phyloP scores from a whole-genome alignment of 1,140 invertebrate species.

The Metopolophium dirhodum region DNA sequence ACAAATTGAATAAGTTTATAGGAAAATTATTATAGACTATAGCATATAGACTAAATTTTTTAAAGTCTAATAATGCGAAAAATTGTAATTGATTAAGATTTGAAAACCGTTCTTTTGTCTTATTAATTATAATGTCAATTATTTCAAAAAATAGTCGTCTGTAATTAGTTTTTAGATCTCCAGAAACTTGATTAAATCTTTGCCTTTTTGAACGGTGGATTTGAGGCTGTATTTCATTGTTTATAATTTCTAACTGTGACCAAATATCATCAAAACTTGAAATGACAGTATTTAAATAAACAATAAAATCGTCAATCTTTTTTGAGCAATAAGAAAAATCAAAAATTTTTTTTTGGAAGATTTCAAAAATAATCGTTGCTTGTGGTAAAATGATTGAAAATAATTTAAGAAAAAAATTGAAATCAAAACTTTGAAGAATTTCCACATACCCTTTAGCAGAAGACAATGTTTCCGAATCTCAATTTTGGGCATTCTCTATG shows the following conservation, averaged over 20 bases:
- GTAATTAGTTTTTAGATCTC: conserved; percentile 20
- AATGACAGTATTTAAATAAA: conserved; percentile 34
- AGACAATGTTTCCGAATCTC: conserved; percentile 49
- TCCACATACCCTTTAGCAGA: conserved; percentile 41
- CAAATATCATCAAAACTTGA: conserved; percentile 53
- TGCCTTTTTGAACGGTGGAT: conserved; percentile 37
- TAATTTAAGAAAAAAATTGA: conserved; percentile 56
- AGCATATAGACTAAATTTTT: no score
- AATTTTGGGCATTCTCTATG: conserved; percentile 45
- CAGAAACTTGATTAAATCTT: conserved; percentile 35
- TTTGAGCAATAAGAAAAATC: conserved; percentile 49
- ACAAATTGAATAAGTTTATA: no score
- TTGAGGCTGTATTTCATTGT: conserved; percentile 21
- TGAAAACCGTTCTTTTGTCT: conserved; percentile 37
- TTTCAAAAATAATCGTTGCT: conserved; percentile 56
- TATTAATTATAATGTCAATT: conserved; percentile 38
- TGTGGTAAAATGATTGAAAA: conserved; percentile 52
- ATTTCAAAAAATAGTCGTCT: conserved; percentile 39
- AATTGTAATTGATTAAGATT: conserved; percentile 29
- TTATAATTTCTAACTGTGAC: conserved; percentile 34
- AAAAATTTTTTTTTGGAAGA: conserved; percentile 51
- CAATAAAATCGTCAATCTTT: conserved; percentile 42
- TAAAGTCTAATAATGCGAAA: conserved; percentile 31
- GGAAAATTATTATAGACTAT: no score
- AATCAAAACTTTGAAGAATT: conserved; percentile 45